Conservation (phyloP, 2,888 invertebrate species). For the Homarus gammarus region DNA sequence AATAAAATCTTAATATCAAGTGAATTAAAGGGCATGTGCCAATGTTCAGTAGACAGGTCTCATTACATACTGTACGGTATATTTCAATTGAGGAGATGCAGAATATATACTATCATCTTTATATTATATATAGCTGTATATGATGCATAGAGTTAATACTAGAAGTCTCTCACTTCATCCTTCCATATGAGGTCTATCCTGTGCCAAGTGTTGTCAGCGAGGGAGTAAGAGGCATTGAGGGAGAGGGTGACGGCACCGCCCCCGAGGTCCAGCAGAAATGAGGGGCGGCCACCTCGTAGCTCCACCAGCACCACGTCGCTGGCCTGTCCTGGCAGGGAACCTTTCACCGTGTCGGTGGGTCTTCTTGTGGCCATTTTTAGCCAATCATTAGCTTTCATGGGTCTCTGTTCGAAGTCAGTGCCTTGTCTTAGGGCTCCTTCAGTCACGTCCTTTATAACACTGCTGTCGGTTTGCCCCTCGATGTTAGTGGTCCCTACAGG, state of each 20-base stretch:
- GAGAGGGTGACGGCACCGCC: constrained; percentile 87
- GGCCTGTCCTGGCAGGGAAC: neutral
- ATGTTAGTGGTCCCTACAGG: neutral
- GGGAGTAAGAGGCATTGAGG: constrained; percentile 80
- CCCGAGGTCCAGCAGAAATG: constrained; percentile 92
- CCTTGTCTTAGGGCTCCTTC: neutral
- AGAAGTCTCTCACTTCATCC: constrained; percentile 79
- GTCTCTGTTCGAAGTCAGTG: neutral
- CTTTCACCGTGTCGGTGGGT: neutral
- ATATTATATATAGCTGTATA: no score
- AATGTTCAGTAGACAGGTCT: no score
- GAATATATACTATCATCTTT: no score
- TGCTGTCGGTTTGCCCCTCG: neutral
- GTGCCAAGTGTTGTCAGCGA: constrained; percentile 92
- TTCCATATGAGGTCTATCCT: constrained; percentile 89
- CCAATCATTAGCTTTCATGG: neutral
- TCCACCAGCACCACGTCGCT: constrained; percentile 88
- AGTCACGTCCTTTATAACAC: neutral
- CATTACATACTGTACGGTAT: no score
- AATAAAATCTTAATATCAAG: no score
- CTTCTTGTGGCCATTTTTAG: neutral
- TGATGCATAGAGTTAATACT: neutral
- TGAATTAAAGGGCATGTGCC: no score
- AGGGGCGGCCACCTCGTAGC: constrained; percentile 88
- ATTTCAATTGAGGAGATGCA: no score